Conservation (phyloP, 2,113 vertebrate genomes). For the Genyomyrus donnyi region DNA sequence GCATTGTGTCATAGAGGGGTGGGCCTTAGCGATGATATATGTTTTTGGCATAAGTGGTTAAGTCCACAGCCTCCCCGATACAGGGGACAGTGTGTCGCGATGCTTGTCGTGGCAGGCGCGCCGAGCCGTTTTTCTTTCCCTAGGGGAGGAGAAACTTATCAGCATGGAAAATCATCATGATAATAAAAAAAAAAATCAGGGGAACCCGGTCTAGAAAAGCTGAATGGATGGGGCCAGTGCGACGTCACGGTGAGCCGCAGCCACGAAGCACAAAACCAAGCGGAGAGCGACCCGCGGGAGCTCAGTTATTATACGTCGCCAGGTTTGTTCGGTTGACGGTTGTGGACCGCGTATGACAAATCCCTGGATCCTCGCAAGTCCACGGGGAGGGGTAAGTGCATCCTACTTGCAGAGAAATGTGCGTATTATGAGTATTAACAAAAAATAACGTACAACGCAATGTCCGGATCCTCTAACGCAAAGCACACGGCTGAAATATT, state of each 20-base stretch:
- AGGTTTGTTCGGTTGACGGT: constrained; percentile 37
- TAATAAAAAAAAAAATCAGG: constrained; percentile 22
- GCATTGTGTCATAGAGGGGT: constrained; percentile 53
- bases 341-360: constrained; percentile 36
- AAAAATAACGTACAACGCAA: not conserved
- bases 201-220: constrained; percentile 42
- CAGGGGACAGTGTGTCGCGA: constrained; percentile 28
- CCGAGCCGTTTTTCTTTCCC: constrained; percentile 27
- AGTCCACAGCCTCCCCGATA: constrained; percentile 42
- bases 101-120: constrained; percentile 39
- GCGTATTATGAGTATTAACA: not conserved
- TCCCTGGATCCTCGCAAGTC: constrained; percentile 30
- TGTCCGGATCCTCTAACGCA: not conserved
- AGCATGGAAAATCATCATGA: constrained; percentile 34
- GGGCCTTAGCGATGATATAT: constrained; percentile 54
- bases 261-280: constrained; percentile 56
- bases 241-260: constrained; percentile 62
- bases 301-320: constrained; percentile 49
- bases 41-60: constrained; percentile 52
- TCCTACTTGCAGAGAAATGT: not conserved
- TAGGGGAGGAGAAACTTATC: constrained; percentile 40
- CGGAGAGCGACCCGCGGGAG: constrained; percentile 43
- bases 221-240: constrained; percentile 61
- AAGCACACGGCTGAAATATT: not conserved
- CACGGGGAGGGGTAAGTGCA: constrained; percentile 28